phyloP scores from a whole-genome alignment of 2,113 vertebrate genomes.

The Scomber colias region DNA sequence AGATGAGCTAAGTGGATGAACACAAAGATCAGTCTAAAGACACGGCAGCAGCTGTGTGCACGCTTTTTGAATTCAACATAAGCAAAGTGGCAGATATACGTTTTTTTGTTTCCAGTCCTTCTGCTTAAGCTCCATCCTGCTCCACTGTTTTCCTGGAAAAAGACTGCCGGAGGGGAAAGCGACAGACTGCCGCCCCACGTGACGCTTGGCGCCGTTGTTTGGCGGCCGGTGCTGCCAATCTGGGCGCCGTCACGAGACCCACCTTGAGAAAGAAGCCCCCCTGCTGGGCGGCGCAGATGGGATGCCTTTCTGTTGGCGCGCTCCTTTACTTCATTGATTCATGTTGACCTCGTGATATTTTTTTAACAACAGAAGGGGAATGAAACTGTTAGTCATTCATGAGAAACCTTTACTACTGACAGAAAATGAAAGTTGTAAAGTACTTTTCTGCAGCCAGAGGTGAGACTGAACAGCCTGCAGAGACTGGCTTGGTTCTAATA shows the following conservation, averaged over 20 bases:
- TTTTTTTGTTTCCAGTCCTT: conserved; percentile 26
- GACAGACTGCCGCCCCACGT: conserved; percentile 76
- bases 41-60: conserved; percentile 21
- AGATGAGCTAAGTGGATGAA: conserved; percentile 18
- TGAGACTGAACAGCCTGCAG: conserved; percentile 1
- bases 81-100: neutral
- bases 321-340: conserved; percentile 67
- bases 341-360: conserved; percentile 52
- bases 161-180: conserved; percentile 53
- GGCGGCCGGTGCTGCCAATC: conserved; percentile 72
- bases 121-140: conserved; percentile 4
- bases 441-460: neutral
- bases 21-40: conserved; percentile 8
- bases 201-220: conserved; percentile 64
- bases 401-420: conserved; percentile 9
- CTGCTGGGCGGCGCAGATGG: conserved; percentile 65
- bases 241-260: conserved; percentile 64
- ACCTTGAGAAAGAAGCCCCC: conserved; percentile 64
- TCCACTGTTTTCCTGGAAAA: conserved; percentile 34
- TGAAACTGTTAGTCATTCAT: conserved; percentile 51
- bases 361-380: conserved; percentile 33
- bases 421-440: neutral
- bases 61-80: neutral
- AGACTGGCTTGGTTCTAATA: neutral
- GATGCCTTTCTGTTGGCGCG: conserved; percentile 47